Evolutionary conservation across 1,140 invertebrate species (phyloP), one percentile per base, ranked within the genome.

Genomic region (Manduca sexta): DNA sequence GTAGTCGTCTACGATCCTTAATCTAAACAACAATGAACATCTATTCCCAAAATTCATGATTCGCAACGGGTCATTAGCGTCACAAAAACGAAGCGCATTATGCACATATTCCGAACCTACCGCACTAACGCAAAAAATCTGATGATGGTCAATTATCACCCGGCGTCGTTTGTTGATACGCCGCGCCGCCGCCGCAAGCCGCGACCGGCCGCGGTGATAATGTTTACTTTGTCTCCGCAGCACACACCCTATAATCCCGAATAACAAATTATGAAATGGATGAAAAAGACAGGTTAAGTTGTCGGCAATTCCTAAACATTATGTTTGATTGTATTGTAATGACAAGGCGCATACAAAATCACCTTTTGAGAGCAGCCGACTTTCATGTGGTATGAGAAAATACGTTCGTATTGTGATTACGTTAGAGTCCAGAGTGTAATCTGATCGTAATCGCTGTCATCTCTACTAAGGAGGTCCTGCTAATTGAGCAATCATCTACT

Each of bases 401-500:
- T n/a, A 56, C 52, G 49, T 40, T 31, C 58, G 56, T 68, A 64
- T 63, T 43, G 35, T 49, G 33, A 56, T 42, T 37, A 44, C 44
- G 16, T 41, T 71, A 67, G 55, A 59, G 64, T 64, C 49, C 45
- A 62, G 56, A 68, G 54, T 69, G 33, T 56, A 40, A 35, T 39
- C 35, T 18, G 13, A 33, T 30, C 29, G 31, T 49, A 38, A 53
- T 45, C 42, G 44, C 53, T 66, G 61, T 58, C 65, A 67, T 57
- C 62, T 78, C 81, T 68, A 81, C 81, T 83, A 84, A 84, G 81
- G 81, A 84, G 81, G 81, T 84, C 81, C 72, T 73, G 62, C 71
- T 84, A 83, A 84, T 84, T 83, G 81, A 84, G 79, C 81, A 84
- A 84, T 84, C 75, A 78, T 83, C 79, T 83, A 67, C 72, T 82